Percentiles rank a stretch among this genome's conserved stretches.
Evolutionary conservation across 2,113 vertebrate species (phyloP).

Genomic region (Casuarius casuarius): DNA sequence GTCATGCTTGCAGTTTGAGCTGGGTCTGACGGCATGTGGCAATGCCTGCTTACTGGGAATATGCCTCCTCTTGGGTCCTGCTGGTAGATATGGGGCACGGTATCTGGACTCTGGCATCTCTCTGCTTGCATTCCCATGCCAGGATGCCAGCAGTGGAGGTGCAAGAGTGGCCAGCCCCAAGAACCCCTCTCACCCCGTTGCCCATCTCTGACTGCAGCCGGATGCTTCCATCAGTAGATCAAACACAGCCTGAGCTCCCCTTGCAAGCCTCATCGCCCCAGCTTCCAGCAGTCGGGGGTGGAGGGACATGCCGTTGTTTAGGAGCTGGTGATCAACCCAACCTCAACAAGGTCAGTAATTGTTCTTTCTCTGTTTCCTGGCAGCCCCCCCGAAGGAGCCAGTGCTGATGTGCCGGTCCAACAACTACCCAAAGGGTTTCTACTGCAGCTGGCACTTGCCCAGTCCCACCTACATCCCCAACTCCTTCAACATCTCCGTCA

Average conservation of each 20-base stretch:
- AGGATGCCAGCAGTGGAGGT: neutral
- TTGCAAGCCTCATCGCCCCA: neutral
- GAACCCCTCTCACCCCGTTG: neutral
- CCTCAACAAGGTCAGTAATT: neutral
- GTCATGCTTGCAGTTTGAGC: neutral
- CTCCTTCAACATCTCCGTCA: slow-evolving; percentile 90
- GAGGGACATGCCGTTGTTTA: neutral
- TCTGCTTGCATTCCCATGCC: neutral
- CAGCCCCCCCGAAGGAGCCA: slow-evolving; percentile 87
- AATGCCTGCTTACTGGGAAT: neutral
- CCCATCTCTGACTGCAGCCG: neutral
- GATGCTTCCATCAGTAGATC: neutral
- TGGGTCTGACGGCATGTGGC: neutral
- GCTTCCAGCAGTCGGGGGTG: neutral
- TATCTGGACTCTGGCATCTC: neutral
- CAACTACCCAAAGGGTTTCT: slow-evolving; percentile 96
- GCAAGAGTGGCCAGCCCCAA: neutral
- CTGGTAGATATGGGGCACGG: neutral
- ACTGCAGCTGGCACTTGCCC: slow-evolving; percentile 95
- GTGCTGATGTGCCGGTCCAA: slow-evolving; percentile 92
- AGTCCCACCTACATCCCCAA: slow-evolving; percentile 91
- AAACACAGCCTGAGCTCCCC: neutral
- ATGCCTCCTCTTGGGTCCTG: neutral
- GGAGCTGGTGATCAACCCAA: neutral
- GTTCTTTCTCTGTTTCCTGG: neutral